Percentiles rank a stretch among this genome's conserved stretches.
phyloP scores from a whole-genome alignment of 2,113 vertebrate genomes.

The Paracanthobrama guichenoti region DNA sequence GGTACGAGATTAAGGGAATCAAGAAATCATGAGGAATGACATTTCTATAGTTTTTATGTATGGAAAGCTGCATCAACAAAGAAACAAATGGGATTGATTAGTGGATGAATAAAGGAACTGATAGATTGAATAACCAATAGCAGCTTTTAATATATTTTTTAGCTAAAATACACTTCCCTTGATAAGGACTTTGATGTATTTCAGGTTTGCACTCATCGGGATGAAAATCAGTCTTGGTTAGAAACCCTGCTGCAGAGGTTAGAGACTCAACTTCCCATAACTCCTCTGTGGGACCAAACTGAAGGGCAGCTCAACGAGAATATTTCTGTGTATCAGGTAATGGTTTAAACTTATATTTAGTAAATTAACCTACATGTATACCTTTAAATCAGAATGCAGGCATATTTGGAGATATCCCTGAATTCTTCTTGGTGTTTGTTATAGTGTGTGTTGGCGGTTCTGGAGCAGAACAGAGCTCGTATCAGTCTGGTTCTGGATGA shows the following conservation, averaged over 20 bases:
- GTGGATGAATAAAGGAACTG: neutral
- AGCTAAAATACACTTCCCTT: neutral
- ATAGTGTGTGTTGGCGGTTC: conserved; percentile 73
- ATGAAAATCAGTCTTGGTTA: conserved; percentile 73
- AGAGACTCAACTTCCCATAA: conserved; percentile 70
- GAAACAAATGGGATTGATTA: neutral
- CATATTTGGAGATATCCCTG: neutral
- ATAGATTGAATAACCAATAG: neutral
- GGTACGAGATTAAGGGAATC: conserved; percentile 70
- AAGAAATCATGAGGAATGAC: neutral
- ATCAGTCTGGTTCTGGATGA: conserved; percentile 75
- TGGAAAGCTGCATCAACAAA: neutral
- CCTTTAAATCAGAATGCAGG: neutral
- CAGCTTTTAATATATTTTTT: neutral
- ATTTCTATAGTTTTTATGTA: neutral
- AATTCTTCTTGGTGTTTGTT: conserved; percentile 6
- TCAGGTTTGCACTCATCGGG: conserved; percentile 85
- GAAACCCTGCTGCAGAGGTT: conserved; percentile 76
- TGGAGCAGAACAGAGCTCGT: conserved; percentile 73
- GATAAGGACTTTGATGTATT: neutral
- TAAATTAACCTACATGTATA: neutral
- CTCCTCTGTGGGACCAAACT: conserved; percentile 76
- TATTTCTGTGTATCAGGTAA: conserved; percentile 80
- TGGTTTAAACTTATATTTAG: neutral
- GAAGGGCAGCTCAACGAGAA: conserved; percentile 78